Evolutionary conservation across 1,140 invertebrate genomes (phyloP).

Genomic region (Patella vulgata): DNA sequence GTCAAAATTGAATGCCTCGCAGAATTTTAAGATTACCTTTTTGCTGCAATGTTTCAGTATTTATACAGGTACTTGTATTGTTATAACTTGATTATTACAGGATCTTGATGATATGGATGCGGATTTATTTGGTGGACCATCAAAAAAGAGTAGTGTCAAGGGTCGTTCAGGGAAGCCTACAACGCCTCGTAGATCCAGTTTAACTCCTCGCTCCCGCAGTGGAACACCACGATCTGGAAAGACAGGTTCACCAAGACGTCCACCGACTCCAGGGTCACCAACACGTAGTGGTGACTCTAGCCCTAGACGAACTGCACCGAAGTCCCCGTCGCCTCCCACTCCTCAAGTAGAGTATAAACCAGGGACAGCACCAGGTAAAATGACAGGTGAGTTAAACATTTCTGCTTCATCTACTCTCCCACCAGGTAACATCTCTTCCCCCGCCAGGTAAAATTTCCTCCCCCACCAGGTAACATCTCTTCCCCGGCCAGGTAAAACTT

Average conservation of each 20-base stretch:
- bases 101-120: constrained; percentile 64
- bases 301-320: constrained; percentile 23
- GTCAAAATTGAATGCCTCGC: too few species aligned
- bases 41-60: too few species aligned
- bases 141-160: constrained; percentile 43
- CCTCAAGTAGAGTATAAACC: constrained; percentile 40
- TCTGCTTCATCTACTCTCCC: too few species aligned
- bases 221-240: constrained; percentile 39
- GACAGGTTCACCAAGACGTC: constrained; percentile 7
- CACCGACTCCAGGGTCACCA: constrained; percentile 20
- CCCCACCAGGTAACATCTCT: too few species aligned
- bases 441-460: too few species aligned
- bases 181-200: constrained; percentile 30
- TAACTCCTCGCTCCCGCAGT: background rate
- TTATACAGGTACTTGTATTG: too few species aligned
- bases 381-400: constrained; percentile 48
- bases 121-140: constrained; percentile 53
- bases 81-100: too few species aligned
- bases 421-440: too few species aligned
- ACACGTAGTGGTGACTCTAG: constrained; percentile 26
- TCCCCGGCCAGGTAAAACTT: too few species aligned
- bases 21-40: too few species aligned
- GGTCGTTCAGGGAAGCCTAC: constrained; percentile 40
- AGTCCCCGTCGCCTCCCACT: constrained; percentile 23
- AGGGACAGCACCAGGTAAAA: constrained; percentile 55